Evolutionary conservation across 2,113 vertebrate species (phyloP), one percentile per base, ranked within the genome.

Genomic region (Hirundichthys speculiger): DNA sequence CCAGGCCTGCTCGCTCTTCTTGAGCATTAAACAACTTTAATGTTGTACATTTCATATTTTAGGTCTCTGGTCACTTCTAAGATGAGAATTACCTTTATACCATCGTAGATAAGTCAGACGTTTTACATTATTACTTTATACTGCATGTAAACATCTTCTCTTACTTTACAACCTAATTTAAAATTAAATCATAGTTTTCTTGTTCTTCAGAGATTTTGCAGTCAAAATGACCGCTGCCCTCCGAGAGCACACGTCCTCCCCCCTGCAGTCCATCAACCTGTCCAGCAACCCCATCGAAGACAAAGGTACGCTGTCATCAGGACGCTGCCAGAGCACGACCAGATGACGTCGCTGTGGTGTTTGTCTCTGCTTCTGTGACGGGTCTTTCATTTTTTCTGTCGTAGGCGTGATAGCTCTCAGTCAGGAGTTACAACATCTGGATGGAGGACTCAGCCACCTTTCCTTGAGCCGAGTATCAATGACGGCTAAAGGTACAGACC

Each of bases 241-340:
- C 39, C 78, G 79, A 40, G 91, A 91, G 9, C 89, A 94, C 19
- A 25, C 89, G 0, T 52, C 75, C 16, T 94, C 93, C 0, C 58
- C 81, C 19, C 85, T 98, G n/a, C 93, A 90, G 30, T 86, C 90
- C 20, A 93, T 98, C 87, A 95, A 94, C 84, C 91, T 98, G 1
- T 86, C 95, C 0, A 93, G 94, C 61, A 98, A 98, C 72, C 82
- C 91, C 14, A 84, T 98, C 22, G 95, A 98, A 76, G 96, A 98
- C 53, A 93, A 93, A 96, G 96, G 96, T 98, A 16, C 5, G 19
- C 19, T 20, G n/a, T n/a, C n/a, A n/a, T n/a, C n/a, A n/a, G n/a
- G n/a, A n/a, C n/a, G n/a, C n/a, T n/a, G n/a, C n/a, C n/a, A n/a
- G n/a, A n/a, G n/a, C n/a, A n/a, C 40, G 8, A 18, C 15, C n/a